Percentiles rank a stretch among this genome's conserved stretches.
These are phyloP conservation scores for Cenopis cana DNA, from an alignment of 2,888 invertebrate species.

Conservation along the genomic window DNA sequence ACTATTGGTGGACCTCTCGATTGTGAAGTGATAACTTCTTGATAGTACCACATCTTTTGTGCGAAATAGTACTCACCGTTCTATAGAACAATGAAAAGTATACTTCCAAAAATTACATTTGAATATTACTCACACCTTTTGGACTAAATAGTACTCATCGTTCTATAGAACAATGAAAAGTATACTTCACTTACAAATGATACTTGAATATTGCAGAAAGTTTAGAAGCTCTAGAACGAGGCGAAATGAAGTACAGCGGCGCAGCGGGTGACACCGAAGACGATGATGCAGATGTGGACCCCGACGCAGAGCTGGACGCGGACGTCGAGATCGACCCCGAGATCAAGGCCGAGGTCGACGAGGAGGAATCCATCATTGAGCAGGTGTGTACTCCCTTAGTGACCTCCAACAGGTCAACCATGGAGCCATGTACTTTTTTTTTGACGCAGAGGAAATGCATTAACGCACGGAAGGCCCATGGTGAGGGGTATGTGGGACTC, in stretches of 20 bases:
- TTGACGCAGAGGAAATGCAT: too few species aligned
- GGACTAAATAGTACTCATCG: too few species aligned
- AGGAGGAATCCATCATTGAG: slow-evolving; percentile 81
- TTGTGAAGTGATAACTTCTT: too few species aligned
- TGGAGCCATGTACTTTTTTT: background rate
- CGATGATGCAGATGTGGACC: slow-evolving; percentile 79
- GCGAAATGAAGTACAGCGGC: slow-evolving; percentile 93
- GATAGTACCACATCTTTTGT: background rate
- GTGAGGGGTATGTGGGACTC: too few species aligned
- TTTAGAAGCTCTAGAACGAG: slow-evolving; percentile 92
- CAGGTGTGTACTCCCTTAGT: slow-evolving; percentile 55
- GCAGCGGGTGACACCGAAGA: slow-evolving; percentile 89
- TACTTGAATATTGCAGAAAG: slow-evolving; percentile 84
- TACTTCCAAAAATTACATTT: slow-evolving; percentile 32
- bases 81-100: background rate
- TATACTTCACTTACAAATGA: slow-evolving; percentile 10
- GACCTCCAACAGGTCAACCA: background rate
- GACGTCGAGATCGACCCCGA: slow-evolving; percentile 84
- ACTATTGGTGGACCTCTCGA: too few species aligned
- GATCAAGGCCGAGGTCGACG: slow-evolving; percentile 84
- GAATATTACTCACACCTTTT: slow-evolving; percentile 50
- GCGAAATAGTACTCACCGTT: too few species aligned
- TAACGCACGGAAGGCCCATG: too few species aligned
- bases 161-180: background rate
- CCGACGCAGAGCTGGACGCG: slow-evolving; percentile 82